Conservation (phyloP, 2,797 vertebrate species). For the Furcifer pardalis region DNA sequence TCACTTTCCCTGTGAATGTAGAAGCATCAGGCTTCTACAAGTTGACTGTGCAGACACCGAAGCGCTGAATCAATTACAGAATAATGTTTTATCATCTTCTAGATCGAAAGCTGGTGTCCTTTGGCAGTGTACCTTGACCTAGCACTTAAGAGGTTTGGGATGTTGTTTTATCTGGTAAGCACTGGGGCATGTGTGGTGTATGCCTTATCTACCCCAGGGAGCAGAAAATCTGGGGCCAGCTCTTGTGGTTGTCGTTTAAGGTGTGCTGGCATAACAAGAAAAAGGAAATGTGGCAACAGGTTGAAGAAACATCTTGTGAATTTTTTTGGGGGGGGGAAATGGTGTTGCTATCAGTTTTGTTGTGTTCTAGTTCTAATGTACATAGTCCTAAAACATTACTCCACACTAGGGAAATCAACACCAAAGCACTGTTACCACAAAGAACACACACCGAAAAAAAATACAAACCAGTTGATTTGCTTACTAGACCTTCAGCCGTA, state of each 20-base stretch:
- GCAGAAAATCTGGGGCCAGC: background rate
- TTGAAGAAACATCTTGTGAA: background rate
- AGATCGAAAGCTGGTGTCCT: too few relatives aligned
- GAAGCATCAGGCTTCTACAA: too few relatives aligned
- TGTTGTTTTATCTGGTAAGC: too few relatives aligned
- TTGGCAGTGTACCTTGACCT: background rate
- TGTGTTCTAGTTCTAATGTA: background rate
- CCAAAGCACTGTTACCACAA: conserved; percentile 6
- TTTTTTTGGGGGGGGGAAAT: background rate
- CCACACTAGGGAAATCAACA: conserved; percentile 7
- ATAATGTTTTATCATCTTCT: too few relatives aligned
- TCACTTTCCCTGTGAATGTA: too few relatives aligned
- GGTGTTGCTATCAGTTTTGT: background rate
- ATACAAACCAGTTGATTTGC: conserved; percentile 40
- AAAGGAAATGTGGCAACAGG: background rate
- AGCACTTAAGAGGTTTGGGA: background rate
- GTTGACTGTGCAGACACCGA: too few relatives aligned
- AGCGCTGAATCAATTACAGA: too few relatives aligned
- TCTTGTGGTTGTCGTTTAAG: background rate
- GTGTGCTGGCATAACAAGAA: fast-evolving
- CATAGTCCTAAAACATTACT: background rate
- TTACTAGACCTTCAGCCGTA: conserved; percentile 76
- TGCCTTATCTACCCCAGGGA: background rate
- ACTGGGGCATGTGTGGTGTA: background rate
- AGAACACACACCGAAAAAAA: conserved; percentile 39